Percentiles rank a stretch among this genome's conserved stretches.
Evolutionary conservation across 2,113 vertebrate species (phyloP).

Genomic region (Sciurus niger): DNA sequence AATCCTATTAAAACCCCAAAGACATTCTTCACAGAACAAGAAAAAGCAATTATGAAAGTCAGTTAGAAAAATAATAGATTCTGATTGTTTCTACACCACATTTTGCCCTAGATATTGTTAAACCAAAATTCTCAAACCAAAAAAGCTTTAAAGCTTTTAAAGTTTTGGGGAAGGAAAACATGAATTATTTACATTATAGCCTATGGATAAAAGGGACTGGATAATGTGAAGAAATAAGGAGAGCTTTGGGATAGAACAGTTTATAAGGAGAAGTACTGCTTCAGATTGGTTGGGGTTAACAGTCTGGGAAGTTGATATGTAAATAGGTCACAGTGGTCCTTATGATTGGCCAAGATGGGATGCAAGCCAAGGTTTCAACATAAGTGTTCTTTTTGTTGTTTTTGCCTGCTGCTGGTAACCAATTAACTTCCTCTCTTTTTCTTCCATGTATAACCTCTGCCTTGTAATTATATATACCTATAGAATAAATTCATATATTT

Average conservation of each 20-base stretch:
- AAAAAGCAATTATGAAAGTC: too few species aligned
- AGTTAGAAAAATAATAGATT: not conserved
- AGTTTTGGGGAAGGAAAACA: not conserved
- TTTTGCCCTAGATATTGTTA: not conserved
- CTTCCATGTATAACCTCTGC: not conserved
- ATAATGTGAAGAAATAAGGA: not conserved
- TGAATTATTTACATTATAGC: not conserved
- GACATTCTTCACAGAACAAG: too few species aligned
- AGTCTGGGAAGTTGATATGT: not conserved
- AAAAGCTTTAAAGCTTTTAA: not conserved
- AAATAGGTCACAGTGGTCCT: not conserved
- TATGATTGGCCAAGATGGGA: not conserved
- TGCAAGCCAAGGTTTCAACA: not conserved
- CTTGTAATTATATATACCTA: not conserved
- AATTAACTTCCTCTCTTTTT: not conserved
- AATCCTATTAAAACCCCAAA: too few species aligned
- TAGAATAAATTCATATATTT: not conserved
- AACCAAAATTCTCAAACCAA: not conserved
- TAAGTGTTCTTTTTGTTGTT: not conserved
- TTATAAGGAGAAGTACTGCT: not conserved
- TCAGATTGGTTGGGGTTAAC: not conserved
- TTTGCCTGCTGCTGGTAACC: not conserved
- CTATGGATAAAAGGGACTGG: not conserved
- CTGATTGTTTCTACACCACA: not conserved
- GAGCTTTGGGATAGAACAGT: not conserved